These are phyloP conservation scores for Bombyx mori DNA, from an alignment of 1,140 invertebrate species.

Conservation along the genomic window ASM3026992v2 NC_085114.1:11769501-11770000, in stretches of 20 bases:
- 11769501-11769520: too few species aligned
- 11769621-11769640: too few species aligned
- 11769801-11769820: conserved; percentile 22
- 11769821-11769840: conserved; percentile 8
- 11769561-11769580: too few species aligned
- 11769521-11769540: too few species aligned
- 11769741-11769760: not conserved
- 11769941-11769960: conserved; percentile 5
- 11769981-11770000: not conserved
- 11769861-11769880: not conserved
- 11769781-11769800: not conserved
- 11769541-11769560: too few species aligned
- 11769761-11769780: not conserved
- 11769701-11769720: too few species aligned
- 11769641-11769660: too few species aligned
- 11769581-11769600: too few species aligned
- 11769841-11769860: conserved; percentile 1
- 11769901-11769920: not conserved
- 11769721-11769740: not conserved
- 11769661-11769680: too few species aligned
- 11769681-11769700: too few species aligned
- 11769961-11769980: conserved; percentile 14
- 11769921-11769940: conserved; percentile 23
- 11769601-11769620: too few species aligned
- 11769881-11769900: conserved; percentile 1